Conservation (phyloP, 2,888 invertebrate species). For the Ormia ochracea region DNA sequence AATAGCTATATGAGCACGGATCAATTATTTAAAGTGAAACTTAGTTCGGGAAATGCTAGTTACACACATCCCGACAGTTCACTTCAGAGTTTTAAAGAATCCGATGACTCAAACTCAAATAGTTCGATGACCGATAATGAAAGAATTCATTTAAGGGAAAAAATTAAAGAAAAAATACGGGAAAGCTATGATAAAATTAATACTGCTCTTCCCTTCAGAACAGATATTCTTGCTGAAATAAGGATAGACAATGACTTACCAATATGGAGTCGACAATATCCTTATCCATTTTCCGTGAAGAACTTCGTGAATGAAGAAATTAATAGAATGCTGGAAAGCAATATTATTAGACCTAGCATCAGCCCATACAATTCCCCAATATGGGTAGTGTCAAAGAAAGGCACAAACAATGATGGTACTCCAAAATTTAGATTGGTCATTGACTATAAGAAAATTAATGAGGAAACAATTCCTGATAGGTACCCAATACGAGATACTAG, state of each 20-base stretch:
- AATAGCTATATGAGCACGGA: no score
- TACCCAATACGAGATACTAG: slow-evolving; percentile 48
- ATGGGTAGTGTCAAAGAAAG: not conserved
- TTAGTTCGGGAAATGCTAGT: no score
- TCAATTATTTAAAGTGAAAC: no score
- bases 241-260: slow-evolving; percentile 35
- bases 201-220: slow-evolving; percentile 45
- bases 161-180: no score
- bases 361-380: slow-evolving; percentile 38
- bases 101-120: no score
- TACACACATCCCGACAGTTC: no score
- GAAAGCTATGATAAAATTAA: slow-evolving; percentile 4
- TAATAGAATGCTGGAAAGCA: slow-evolving; percentile 5
- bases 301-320: slow-evolving; percentile 44
- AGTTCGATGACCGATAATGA: no score
- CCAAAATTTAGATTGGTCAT: not conserved
- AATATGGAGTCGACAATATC: slow-evolving; percentile 50
- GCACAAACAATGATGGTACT: not conserved
- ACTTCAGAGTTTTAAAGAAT: no score
- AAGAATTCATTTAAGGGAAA: no score
- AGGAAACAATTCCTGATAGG: slow-evolving; percentile 41
- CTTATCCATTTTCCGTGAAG: slow-evolving; percentile 41
- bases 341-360: slow-evolving; percentile 35
- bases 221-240: slow-evolving; percentile 52
- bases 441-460: slow-evolving; percentile 50